Evolutionary conservation across 1,140 invertebrate species (phyloP), one percentile per base, ranked within the genome.

Genomic region (Saxidomus purpurata): DNA sequence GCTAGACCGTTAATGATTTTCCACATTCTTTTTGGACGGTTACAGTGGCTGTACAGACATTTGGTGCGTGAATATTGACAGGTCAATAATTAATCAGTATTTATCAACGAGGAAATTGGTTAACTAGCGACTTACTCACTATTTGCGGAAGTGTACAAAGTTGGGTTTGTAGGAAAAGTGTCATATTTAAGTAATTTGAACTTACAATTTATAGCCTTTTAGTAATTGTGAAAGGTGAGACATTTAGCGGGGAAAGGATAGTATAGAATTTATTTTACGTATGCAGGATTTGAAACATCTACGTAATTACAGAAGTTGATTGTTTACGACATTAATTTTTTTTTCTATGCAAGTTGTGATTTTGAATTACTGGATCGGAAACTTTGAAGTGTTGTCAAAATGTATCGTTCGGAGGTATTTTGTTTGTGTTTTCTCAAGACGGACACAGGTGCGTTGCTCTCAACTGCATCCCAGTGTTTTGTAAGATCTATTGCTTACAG

Each of bases 61-160:
- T 31, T 79, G 28, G 47, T 76, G 17, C 19, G 17, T 38, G 36
- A 40, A 28, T 71, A 71, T 71, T 71, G 67, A 71, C 67, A 71
- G 67, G 34, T 71, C 22, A 40, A 43, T 79, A 55, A 79, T 79
- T 79, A 43, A 79, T 79, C n/a, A 28, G n/a, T 0, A 36, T 79
- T 79, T 31, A 79, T 34, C 36, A 22, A 79, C 22, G 49, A 79
- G 76, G 47, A 79, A 79, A 79, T 79, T 71, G 67, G 47, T 36
- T 19, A 52, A 52, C 6, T 55, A 52, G 22, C 1, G 63, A 34
- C 76, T 79, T 79, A 79, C 47, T 79, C 76, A 79, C 40, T 55
- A 19, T 77, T 55, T 79, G 28, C 47, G 76, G 76, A 79, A 79
- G 76, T 79, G 28, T 34, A 15, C 34, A 71, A 71, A 38, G 38